Base-by-base conservation (phyloP, 2,888 invertebrate species). In the Drosophila rubida region DNA sequence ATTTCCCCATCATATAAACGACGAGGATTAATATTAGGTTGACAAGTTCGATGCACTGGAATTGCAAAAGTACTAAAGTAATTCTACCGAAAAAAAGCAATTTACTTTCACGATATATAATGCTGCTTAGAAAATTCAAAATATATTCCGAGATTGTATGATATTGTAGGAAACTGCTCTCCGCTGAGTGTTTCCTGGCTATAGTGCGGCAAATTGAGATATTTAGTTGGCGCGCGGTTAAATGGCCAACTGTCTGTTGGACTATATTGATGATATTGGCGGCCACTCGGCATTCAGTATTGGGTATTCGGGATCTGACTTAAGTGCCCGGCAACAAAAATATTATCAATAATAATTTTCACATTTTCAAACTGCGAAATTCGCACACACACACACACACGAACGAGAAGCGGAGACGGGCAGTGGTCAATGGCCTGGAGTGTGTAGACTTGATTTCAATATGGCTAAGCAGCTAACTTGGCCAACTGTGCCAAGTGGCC, bases 301-400 rank as follows among this genome's bases (percentile, higher is more conserved):
- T 61, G 44, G 44, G 32, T n/a, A 64, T 35, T 76, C 44, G 30
- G 37, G 55, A 77, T 71, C 75, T 71, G 71, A 77, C 75, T 77
- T 77, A 78, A 78, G 62, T 76, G 69, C 73, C 53, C 51, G 59
- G 57, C 65, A 76, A 72, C 77, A 58, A 78, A 78, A 78, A 78
- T 78, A 85, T 80, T 83, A 83, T 83, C 87, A 83, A 82, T 82
- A 87, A 83, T 68, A 66, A 83, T 87, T 87, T 83, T 86, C 70
- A 78, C 71, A 68, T 70, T 75, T 80, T 71, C 69, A 71, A 60
- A 63, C 62, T 50, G 66, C 60, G 55, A 69, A 71, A 61, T 80
- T 80, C 75, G 70, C 72, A 70, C 66, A 60, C 41, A 30, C 41
- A 19, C 53, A 44, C 13, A 25, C 13, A 25, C 6, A n/a, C 30